Conservation (phyloP, 2,113 vertebrate genomes). For the Varanus salvator region DNA sequence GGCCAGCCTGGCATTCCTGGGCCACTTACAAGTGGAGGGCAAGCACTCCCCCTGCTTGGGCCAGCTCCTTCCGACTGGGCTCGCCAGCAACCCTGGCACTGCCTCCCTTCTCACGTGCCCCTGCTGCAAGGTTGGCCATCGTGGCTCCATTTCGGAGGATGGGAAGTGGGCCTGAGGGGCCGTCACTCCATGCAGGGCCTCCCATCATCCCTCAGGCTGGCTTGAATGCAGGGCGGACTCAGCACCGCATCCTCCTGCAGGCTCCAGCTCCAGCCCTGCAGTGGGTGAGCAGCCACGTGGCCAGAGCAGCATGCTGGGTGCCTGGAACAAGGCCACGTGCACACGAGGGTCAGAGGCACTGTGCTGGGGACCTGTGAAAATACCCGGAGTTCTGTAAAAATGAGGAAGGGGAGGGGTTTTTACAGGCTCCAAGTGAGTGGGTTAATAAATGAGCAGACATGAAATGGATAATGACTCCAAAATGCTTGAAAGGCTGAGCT, state of each 20-base stretch:
- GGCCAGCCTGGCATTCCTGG: no score
- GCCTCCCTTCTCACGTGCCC: no score
- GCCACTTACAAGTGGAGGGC: not conserved
- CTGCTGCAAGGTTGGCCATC: not conserved
- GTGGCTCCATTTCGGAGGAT: not conserved
- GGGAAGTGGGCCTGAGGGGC: not conserved
- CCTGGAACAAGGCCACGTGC: not conserved
- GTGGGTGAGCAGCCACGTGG: no score
- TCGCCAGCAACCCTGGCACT: no score
- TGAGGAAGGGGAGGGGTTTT: not conserved
- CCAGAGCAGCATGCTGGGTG: not conserved
- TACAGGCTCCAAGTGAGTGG: not conserved
- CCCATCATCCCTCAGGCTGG: not conserved
- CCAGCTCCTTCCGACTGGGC: no score
- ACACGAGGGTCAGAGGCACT: not conserved
- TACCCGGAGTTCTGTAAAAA: not conserved
- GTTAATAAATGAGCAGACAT: not conserved
- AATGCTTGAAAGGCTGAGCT: not conserved
- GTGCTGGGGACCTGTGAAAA: not conserved
- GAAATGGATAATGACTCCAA: conserved; percentile 1
- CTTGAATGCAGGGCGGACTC: not conserved
- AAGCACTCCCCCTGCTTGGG: not conserved
- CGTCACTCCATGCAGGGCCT: not conserved
- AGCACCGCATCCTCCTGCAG: not conserved
- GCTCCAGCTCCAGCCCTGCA: not conserved